Percentiles rank a stretch among this genome's conserved stretches.
Evolutionary conservation across 2,113 vertebrate species (phyloP).

Genomic region (Labeo catla): DNA sequence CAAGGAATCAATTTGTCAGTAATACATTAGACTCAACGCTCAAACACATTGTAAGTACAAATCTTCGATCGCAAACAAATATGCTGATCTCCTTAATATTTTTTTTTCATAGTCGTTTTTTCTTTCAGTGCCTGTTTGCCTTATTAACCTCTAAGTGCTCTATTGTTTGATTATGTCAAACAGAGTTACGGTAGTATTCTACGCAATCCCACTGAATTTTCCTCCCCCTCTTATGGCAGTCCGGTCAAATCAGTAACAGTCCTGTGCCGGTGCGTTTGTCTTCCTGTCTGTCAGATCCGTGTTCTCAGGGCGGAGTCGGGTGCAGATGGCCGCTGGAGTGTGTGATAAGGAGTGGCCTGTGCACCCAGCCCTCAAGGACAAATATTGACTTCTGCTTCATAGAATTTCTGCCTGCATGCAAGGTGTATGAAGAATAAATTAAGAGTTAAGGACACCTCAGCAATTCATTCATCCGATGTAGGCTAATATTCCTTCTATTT

Average conservation of each 20-base stretch:
- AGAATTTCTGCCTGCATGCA: slow-evolving; percentile 48
- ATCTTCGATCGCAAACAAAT: too few species aligned
- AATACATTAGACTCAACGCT: too few species aligned
- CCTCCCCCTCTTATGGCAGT: slow-evolving; percentile 19
- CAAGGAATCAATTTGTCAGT: too few species aligned
- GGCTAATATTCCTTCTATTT: background rate
- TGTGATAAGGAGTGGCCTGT: slow-evolving; percentile 63
- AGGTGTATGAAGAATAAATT: background rate
- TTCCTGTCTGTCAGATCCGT: slow-evolving; percentile 66
- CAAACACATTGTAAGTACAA: too few species aligned
- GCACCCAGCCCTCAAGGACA: slow-evolving; percentile 61
- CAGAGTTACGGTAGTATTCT: background rate
- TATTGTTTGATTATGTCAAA: slow-evolving; percentile 19
- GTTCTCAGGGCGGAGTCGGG: slow-evolving; percentile 69
- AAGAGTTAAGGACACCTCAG: slow-evolving; percentile 73
- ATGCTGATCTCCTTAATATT: too few species aligned
- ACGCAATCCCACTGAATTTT: background rate
- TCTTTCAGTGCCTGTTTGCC: slow-evolving; percentile 11
- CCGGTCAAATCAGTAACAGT: background rate
- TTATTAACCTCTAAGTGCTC: background rate
- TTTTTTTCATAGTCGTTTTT: too few species aligned
- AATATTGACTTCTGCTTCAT: slow-evolving; percentile 74
- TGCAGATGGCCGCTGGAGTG: slow-evolving; percentile 61
- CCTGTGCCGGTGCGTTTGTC: slow-evolving; percentile 15
- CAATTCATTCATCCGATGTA: slow-evolving; percentile 47